These are phyloP conservation scores for Aramus guarauna DNA, from an alignment of 2,113 vertebrate genomes.

Conservation along the genomic window DNA sequence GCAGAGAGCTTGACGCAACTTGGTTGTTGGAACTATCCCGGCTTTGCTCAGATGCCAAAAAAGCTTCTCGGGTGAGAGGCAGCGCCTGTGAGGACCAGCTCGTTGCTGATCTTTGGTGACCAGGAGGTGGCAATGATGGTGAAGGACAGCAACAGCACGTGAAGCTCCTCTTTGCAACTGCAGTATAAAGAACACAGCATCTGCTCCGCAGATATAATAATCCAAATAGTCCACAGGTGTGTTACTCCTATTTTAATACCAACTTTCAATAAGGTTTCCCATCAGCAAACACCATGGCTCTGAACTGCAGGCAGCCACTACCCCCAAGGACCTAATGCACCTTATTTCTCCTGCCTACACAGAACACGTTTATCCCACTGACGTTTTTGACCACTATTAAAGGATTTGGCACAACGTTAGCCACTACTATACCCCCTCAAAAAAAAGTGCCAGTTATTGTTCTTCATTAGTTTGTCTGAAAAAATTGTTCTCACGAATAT, in stretches of 20 bases:
- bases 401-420: background rate
- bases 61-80: background rate
- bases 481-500: background rate
- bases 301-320: background rate
- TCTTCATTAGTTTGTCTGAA: background rate
- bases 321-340: background rate
- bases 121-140: background rate
- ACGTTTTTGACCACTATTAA: background rate
- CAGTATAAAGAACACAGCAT: background rate
- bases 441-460: background rate
- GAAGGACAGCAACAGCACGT: background rate
- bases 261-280: background rate
- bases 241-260: background rate
- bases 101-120: background rate
- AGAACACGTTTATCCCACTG: background rate
- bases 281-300: background rate
- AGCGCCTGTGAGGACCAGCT: background rate
- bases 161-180: background rate
- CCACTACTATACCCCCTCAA: accelerated
- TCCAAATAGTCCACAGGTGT: background rate
- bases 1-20: background rate
- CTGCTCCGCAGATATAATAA: background rate
- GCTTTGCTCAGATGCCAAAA: background rate
- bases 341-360: background rate
- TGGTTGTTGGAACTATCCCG: background rate